These are phyloP conservation scores for Dromas ardeola DNA, from an alignment of 2,113 vertebrate species.

Conservation along the genomic window DNA sequence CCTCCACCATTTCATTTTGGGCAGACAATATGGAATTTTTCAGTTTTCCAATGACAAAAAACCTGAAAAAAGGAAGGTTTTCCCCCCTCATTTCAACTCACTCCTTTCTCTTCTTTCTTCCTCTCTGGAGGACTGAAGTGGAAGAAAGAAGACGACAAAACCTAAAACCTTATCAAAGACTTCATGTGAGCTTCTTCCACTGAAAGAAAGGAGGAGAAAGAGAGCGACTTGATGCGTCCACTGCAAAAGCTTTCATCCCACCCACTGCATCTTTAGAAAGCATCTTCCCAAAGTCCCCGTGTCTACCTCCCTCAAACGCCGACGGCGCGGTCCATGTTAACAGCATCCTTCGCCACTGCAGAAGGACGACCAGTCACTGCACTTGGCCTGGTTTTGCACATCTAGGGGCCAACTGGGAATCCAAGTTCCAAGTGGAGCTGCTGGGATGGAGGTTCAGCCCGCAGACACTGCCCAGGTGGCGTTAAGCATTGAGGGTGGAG, in stretches of 20 bases:
- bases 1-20: background rate
- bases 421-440: background rate
- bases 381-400: too few species aligned
- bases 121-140: background rate
- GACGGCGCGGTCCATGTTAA: fast-evolving
- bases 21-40: background rate
- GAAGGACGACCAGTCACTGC: background rate
- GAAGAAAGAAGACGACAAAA: background rate
- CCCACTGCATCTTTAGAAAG: background rate
- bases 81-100: background rate
- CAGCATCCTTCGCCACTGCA: background rate
- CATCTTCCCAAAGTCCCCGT: background rate
- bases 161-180: background rate
- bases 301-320: fast-evolving
- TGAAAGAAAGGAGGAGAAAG: background rate
- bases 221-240: background rate
- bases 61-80: background rate
- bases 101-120: background rate
- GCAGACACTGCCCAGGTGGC: background rate
- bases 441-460: background rate
- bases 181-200: background rate
- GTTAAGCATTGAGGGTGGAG: background rate
- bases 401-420: background rate
- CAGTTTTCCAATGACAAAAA: background rate
- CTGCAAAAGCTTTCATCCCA: background rate